These are phyloP conservation scores for Chelidonichthys spinosus DNA, from an alignment of 2,797 vertebrate species.

Conservation along the genomic window DNA sequence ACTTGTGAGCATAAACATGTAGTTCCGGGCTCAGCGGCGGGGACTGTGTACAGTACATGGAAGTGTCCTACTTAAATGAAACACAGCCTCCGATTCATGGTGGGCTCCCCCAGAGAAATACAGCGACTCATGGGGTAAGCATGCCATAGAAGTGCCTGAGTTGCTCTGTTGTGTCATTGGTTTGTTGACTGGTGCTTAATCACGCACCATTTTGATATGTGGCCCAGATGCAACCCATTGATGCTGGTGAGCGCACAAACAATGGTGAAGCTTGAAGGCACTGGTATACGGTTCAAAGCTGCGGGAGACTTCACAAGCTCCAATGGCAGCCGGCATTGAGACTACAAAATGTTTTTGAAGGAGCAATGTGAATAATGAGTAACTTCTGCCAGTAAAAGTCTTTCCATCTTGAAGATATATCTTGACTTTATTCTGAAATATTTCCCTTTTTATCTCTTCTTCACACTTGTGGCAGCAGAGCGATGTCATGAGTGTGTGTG, in stretches of 20 bases:
- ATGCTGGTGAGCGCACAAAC: slow-evolving; percentile 49
- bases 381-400: slow-evolving; percentile 48
- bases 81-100: slow-evolving; percentile 12
- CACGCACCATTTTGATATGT: slow-evolving; percentile 51
- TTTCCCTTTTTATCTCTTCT: slow-evolving; percentile 18
- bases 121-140: slow-evolving; percentile 9
- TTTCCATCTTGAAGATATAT: slow-evolving; percentile 45
- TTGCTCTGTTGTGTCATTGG: slow-evolving; percentile 28
- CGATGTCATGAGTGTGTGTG: slow-evolving; percentile 13
- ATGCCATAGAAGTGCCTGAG: slow-evolving; percentile 12
- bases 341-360: slow-evolving; percentile 50
- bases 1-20: slow-evolving; percentile 7
- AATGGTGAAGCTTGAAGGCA: slow-evolving; percentile 31
- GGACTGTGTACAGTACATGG: background rate
- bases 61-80: slow-evolving; percentile 41
- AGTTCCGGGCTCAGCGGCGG: background rate
- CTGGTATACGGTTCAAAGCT: slow-evolving; percentile 56
- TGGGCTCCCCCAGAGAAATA: background rate
- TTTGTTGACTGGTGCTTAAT: slow-evolving; percentile 55
- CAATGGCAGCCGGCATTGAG: slow-evolving; percentile 46
- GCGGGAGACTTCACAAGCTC: slow-evolving; percentile 49
- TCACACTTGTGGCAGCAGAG: slow-evolving; percentile 26
- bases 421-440: slow-evolving; percentile 39
- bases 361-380: slow-evolving; percentile 54
- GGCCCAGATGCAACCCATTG: slow-evolving; percentile 53